Conservation (phyloP, 2,888 invertebrate species). For the Gymnocheta viridis region DNA sequence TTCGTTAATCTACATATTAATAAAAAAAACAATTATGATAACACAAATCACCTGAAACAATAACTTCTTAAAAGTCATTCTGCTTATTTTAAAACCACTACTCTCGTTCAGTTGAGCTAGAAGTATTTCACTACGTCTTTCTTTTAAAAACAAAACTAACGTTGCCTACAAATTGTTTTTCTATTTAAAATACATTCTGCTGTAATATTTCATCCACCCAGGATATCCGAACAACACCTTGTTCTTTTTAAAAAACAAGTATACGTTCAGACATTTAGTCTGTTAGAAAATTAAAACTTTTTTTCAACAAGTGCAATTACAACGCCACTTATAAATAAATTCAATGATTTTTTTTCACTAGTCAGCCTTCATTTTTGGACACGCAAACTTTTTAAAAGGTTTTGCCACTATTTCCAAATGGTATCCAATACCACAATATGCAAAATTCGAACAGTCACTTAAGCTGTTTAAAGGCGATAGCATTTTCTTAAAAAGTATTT, state of each 20-base stretch:
- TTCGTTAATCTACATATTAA: no score
- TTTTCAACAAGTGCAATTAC: neutral
- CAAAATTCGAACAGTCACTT: neutral
- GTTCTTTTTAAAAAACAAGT: neutral
- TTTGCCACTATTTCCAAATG: neutral
- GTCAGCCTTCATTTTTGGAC: neutral
- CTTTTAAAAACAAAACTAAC: no score
- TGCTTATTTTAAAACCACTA: no score
- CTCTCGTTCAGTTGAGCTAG: no score
- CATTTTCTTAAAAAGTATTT: neutral
- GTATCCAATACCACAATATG: neutral
- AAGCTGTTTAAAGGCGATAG: neutral
- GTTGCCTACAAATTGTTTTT: no score
- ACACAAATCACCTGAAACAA: no score
- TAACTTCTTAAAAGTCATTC: no score
- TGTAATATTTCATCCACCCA: conserved; percentile 20
- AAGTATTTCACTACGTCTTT: no score
- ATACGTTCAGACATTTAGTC: neutral
- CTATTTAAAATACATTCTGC: neutral
- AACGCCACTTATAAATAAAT: neutral
- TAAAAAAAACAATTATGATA: no score
- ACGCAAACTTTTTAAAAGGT: conserved; percentile 23
- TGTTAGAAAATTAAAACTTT: conserved; percentile 15
- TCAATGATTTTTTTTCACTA: neutral
- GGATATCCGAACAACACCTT: conserved; percentile 46